These are phyloP conservation scores for Pandemis cinnamomeana DNA, from an alignment of 2,888 invertebrate species.

Conservation along the genomic window DNA sequence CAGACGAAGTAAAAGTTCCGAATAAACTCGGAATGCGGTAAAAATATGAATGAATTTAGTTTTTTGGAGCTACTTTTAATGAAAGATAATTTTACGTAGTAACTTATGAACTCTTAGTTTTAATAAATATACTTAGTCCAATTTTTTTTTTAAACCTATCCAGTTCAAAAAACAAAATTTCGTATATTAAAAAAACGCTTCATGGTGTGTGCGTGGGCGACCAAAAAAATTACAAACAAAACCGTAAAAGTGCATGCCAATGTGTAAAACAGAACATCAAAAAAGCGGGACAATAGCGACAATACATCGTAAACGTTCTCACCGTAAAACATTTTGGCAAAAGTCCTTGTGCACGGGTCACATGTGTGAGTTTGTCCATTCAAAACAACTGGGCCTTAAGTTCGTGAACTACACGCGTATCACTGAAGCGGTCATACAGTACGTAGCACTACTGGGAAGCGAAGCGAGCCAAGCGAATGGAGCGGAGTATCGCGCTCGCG, in stretches of 20 bases:
- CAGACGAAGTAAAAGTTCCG: no score
- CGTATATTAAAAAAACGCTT: constrained; percentile 51
- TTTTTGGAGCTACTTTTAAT: no score
- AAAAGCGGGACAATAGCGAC: constrained; percentile 62
- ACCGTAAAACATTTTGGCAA: constrained; percentile 83
- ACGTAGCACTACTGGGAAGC: constrained; percentile 46
- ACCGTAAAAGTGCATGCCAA: constrained; percentile 72
- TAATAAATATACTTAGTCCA: not conserved
- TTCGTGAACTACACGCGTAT: constrained; percentile 68
- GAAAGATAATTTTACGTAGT: no score
- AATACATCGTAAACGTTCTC: constrained; percentile 72
- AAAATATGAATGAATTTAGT: no score
- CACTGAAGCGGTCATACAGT: constrained; percentile 73
- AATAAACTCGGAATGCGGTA: no score
- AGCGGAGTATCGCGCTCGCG: constrained; percentile 70
- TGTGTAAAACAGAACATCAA: constrained; percentile 65
- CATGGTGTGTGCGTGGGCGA: constrained; percentile 72
- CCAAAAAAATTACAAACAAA: constrained; percentile 60
- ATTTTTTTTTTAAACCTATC: not conserved
- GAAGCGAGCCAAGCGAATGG: constrained; percentile 52
- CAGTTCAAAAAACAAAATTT: not conserved
- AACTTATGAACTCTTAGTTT: not conserved
- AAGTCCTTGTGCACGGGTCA: constrained; percentile 68
- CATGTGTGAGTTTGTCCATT: constrained; percentile 74
- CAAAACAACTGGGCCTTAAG: constrained; percentile 62